Conservation (phyloP, 2,888 invertebrate species). For the Blastobasis lacticolella region DNA sequence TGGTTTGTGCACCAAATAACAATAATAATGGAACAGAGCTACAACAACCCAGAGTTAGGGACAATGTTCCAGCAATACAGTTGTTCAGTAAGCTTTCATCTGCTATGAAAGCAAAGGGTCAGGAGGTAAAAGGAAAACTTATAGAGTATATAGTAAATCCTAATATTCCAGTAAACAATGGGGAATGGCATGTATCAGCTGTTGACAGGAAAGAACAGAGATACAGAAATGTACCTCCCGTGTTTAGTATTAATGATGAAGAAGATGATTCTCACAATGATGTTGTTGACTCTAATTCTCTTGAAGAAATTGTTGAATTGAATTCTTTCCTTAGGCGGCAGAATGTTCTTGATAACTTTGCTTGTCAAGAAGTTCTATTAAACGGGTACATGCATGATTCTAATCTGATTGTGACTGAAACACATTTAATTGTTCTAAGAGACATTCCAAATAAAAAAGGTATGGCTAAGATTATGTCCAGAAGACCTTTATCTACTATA, state of each 20-base stretch:
- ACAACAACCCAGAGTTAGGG: slow-evolving; percentile 35
- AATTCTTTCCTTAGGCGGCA: slow-evolving; percentile 87
- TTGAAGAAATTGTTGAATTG: slow-evolving; percentile 85
- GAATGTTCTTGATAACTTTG: slow-evolving; percentile 89
- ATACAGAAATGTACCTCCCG: slow-evolving; percentile 91
- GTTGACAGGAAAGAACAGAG: slow-evolving; percentile 89
- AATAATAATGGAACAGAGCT: slow-evolving; percentile 39
- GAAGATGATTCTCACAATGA: slow-evolving; percentile 53
- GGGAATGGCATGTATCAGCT: slow-evolving; percentile 88
- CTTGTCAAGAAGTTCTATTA: slow-evolving; percentile 93
- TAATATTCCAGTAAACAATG: slow-evolving; percentile 70
- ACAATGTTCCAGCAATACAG: slow-evolving; percentile 75
- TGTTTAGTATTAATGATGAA: slow-evolving; percentile 96
- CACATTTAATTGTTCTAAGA: slow-evolving; percentile 89
- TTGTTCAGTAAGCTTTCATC: slow-evolving; percentile 88
- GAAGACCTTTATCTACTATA: slow-evolving; percentile 91
- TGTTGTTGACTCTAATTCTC: slow-evolving; percentile 74
- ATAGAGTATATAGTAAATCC: slow-evolving; percentile 96
- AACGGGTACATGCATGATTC: slow-evolving; percentile 93
- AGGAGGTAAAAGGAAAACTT: slow-evolving; percentile 92
- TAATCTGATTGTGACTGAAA: slow-evolving; percentile 88
- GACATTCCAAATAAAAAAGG: slow-evolving; percentile 85
- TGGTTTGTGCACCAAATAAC: slow-evolving; percentile 82
- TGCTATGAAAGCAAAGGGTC: slow-evolving; percentile 92
- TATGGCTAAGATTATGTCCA: slow-evolving; percentile 88